phyloP scores from a whole-genome alignment of 2,888 invertebrate species.

The Desoria tigrina region DNA sequence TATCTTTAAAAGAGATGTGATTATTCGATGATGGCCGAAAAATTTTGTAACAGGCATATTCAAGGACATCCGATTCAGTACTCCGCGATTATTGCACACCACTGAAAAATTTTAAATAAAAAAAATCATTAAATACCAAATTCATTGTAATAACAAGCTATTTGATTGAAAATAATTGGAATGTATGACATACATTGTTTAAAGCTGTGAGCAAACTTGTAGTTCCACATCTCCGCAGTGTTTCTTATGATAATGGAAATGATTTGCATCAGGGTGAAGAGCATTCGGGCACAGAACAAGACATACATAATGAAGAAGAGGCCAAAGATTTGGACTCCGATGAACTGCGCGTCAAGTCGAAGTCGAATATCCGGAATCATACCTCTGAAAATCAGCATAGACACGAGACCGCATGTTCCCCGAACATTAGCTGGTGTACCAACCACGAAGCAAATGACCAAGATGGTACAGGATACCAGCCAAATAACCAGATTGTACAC shows the following conservation, averaged over 20 bases:
- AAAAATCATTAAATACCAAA: too few relatives aligned
- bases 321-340: constrained; percentile 26
- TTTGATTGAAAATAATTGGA: too few relatives aligned
- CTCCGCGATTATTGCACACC: constrained; percentile 23
- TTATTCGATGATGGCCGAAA: constrained; percentile 39
- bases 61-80: constrained; percentile 24
- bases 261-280: constrained; percentile 31
- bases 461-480: not conserved
- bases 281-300: constrained; percentile 22
- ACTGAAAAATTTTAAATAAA: not conserved
- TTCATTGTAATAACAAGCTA: constrained; percentile 22
- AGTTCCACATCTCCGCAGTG: constrained; percentile 42
- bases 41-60: constrained; percentile 28
- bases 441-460: constrained; percentile 10
- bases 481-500: not conserved
- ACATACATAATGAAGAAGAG: constrained; percentile 30
- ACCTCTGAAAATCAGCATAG: not conserved
- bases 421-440: constrained; percentile 25
- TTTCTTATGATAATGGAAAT: constrained; percentile 34
- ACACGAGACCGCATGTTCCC: constrained; percentile 17
- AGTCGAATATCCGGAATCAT: constrained; percentile 14
- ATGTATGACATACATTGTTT: constrained; percentile 28
- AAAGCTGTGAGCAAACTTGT: constrained; percentile 40
- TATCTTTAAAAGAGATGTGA: constrained; percentile 28
- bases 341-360: not conserved